Evolutionary conservation across 1,140 invertebrate genomes (phyloP), one percentile per base, ranked within the genome.

Genomic region (Zaprionus gabonicus): DNA sequence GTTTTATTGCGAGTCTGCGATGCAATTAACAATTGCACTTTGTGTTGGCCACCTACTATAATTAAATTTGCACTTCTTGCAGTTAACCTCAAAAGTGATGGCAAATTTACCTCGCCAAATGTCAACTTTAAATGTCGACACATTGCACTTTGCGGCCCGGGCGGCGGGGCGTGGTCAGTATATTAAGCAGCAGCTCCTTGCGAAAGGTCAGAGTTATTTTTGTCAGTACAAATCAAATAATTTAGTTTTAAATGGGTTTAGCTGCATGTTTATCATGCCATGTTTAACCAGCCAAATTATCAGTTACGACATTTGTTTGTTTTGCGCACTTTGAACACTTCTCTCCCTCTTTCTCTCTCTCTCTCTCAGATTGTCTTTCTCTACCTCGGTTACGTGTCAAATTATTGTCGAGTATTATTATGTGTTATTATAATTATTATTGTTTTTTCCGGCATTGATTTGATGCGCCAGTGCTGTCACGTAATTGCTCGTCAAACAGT

Each of bases 401-500:
- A 65, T 53, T 38, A 64, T 31, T 13, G 12, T 44, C 12, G 25
- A 51, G 7, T 28, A 25, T 76, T 65, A 44, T 53, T 17, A 1
- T 36, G n/a, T 46, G 17, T 5, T 27, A 12, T 64, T 27, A 58
- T 82, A 58, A 15, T 65, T 60, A 58, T 82, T 63, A 15, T 68
- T 60, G 12, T 65, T 34, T 46, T 62, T 36, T 38, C 12, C 36
- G n/a, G 12, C 25, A 63, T n/a, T 46, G 46, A 60, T 59, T 65
- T 66, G 62, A 76, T 67, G 56, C 27, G 53, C 58, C 60, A 76
- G 83, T 87, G 63, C 44, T 59, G 84, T 84, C 84, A 90, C 84
- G 84, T 87, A 90, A 71, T 77, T 77, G 46, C 28, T 23, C 56
- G 46, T 56, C 80, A 84, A 88, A 88, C 84, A 78, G 68, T 44